Conservation (phyloP, 2,113 vertebrate species). For the Amphilophus citrinellus region DNA sequence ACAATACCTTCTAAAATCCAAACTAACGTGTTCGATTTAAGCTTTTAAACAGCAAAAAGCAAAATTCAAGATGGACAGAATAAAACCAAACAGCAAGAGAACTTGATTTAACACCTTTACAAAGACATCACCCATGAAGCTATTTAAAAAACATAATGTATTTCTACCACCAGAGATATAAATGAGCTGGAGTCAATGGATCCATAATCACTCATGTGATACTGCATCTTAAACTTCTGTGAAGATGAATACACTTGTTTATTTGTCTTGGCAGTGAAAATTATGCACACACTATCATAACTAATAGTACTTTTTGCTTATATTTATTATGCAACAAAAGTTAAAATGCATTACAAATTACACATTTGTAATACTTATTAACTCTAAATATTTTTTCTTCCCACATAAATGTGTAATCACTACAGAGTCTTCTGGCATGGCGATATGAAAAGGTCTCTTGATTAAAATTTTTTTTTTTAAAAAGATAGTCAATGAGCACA, state of each 20-base stretch:
- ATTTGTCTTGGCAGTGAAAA: not conserved
- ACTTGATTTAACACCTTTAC: not conserved
- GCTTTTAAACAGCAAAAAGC: not conserved
- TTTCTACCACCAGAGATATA: slow-evolving; percentile 1
- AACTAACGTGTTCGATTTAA: not conserved
- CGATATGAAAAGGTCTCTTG: not conserved
- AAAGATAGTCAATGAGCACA: not conserved
- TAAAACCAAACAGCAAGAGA: not conserved
- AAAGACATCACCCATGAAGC: not conserved
- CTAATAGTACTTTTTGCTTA: not conserved
- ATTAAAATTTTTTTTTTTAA: not conserved
- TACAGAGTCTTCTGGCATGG: not conserved
- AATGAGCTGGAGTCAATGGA: not conserved
- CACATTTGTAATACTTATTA: not conserved
- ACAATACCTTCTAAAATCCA: too few relatives aligned
- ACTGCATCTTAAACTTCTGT: slow-evolving; percentile 3
- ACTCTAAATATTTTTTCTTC: not conserved
- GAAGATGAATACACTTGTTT: slow-evolving; percentile 12
- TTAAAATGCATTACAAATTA: not conserved
- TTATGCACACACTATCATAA: not conserved
- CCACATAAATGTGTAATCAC: not conserved
- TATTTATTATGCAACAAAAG: not conserved
- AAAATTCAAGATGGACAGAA: not conserved
- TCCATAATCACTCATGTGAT: slow-evolving; percentile 1
- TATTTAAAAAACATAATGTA: not conserved